These are phyloP conservation scores for Parnassius glacialis DNA, from an alignment of 2,888 invertebrate genomes.

Conservation along the genomic window DNA sequence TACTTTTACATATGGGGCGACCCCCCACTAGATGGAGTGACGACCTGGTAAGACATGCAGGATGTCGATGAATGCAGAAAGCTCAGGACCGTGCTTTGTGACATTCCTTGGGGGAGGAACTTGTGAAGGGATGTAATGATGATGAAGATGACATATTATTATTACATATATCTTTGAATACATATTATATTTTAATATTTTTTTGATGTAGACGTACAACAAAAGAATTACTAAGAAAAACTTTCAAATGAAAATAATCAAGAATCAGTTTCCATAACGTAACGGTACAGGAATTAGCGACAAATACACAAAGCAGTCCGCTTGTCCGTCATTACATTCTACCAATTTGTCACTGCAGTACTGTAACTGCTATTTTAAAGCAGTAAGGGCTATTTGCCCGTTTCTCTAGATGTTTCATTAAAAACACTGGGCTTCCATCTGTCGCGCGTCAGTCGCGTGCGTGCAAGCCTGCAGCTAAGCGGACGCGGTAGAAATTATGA, in stretches of 20 bases:
- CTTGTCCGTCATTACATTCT: conserved; percentile 46
- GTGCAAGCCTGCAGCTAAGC: conserved; percentile 66
- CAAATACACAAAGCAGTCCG: conserved; percentile 48
- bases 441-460: conserved; percentile 65
- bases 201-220: not conserved
- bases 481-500: conserved; percentile 71
- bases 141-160: too few relatives aligned
- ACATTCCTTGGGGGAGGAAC: too few relatives aligned
- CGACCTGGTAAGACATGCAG: too few relatives aligned
- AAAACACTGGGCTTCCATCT: conserved; percentile 52
- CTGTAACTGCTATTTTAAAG: conserved; percentile 25
- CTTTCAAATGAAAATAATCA: conserved; percentile 36
- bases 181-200: too few relatives aligned
- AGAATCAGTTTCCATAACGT: conserved; percentile 67
- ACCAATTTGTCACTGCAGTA: conserved; percentile 16
- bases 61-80: too few relatives aligned
- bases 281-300: conserved; percentile 61
- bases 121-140: too few relatives aligned
- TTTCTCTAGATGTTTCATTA: not conserved
- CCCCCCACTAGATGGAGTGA: too few relatives aligned
- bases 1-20: too few relatives aligned
- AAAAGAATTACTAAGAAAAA: not conserved
- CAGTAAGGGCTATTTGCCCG: conserved; percentile 42
- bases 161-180: too few relatives aligned
- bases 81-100: too few relatives aligned